Conservation (phyloP, 2,113 vertebrate species). For the Diadophis punctatus region DNA sequence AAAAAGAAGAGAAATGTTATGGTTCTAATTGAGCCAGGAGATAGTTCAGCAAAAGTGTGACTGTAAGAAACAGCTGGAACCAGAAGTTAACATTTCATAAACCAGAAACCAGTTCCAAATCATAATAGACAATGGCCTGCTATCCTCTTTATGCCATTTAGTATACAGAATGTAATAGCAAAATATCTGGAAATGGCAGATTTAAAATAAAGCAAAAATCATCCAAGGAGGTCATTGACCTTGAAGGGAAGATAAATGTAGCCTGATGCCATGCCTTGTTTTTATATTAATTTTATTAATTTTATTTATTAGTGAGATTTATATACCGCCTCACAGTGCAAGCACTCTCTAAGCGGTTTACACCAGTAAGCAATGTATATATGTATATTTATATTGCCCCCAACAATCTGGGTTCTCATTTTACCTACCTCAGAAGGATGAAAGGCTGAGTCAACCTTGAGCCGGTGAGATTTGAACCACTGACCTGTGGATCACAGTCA, state of each 20-base stretch:
- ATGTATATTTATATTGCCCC: no score
- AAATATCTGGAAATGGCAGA: not conserved
- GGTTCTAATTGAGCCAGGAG: not conserved
- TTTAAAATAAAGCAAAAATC: not conserved
- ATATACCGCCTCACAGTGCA: no score
- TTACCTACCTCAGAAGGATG: no score
- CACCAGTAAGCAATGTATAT: no score
- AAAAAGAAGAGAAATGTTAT: not conserved
- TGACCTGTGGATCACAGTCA: no score
- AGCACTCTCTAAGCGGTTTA: no score
- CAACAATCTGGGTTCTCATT: no score
- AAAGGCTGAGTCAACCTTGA: no score
- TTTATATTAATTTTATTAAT: no score
- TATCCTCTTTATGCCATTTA: not conserved
- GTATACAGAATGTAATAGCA: not conserved
- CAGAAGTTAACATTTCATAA: constrained; percentile 23
- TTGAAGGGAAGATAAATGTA: not conserved
- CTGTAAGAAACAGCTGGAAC: constrained; percentile 17
- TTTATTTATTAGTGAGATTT: no score
- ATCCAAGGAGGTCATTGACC: constrained; percentile 13
- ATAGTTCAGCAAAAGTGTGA: constrained; percentile 28
- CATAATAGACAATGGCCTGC: not conserved
- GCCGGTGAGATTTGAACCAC: no score
- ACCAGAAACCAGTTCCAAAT: constrained; percentile 11
- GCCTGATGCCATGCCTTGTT: not conserved